Evolutionary conservation across 2,888 invertebrate genomes (phyloP).

Genomic region (Drosophila prolongata): DNA sequence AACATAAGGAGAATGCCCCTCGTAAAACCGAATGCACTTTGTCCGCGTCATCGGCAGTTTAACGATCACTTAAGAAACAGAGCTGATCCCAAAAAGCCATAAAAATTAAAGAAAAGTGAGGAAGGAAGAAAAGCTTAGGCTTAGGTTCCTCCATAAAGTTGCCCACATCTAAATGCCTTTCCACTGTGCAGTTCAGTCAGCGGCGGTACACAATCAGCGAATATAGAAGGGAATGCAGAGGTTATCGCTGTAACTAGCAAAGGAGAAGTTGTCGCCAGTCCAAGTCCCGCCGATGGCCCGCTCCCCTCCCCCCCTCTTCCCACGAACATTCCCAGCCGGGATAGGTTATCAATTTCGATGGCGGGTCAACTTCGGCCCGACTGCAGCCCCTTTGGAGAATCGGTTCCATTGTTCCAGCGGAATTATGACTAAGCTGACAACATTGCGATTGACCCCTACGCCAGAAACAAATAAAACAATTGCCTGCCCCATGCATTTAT

Average conservation of each 20-base stretch:
- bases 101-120: constrained; percentile 26
- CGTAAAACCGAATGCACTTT: constrained; percentile 59
- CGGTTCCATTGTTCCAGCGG: constrained; percentile 65
- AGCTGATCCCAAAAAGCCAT: constrained; percentile 2
- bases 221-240: constrained; percentile 43
- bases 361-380: constrained; percentile 38
- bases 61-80: constrained; percentile 44
- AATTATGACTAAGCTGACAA: constrained; percentile 70
- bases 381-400: constrained; percentile 28
- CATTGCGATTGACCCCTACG: constrained; percentile 58
- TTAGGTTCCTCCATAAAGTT: neutral
- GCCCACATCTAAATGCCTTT: neutral
- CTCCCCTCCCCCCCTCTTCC: neutral
- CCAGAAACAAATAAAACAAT: constrained; percentile 39
- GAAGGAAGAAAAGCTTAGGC: constrained; percentile 22
- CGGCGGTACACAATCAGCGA: constrained; percentile 29
- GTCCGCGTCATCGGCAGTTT: constrained; percentile 29
- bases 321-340: constrained; percentile 8
- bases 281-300: neutral
- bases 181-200: neutral
- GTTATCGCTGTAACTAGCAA: constrained; percentile 50
- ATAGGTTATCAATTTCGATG: constrained; percentile 50
- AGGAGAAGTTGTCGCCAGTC: constrained; percentile 55
- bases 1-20: constrained; percentile 60
- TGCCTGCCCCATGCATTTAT: constrained; percentile 56